A percentile compares a stretch with the other conserved stretches of the same genome.
Evolutionary conservation across 1,140 invertebrate species (phyloP).

Genomic region (Drosophila quadrilineata): DNA sequence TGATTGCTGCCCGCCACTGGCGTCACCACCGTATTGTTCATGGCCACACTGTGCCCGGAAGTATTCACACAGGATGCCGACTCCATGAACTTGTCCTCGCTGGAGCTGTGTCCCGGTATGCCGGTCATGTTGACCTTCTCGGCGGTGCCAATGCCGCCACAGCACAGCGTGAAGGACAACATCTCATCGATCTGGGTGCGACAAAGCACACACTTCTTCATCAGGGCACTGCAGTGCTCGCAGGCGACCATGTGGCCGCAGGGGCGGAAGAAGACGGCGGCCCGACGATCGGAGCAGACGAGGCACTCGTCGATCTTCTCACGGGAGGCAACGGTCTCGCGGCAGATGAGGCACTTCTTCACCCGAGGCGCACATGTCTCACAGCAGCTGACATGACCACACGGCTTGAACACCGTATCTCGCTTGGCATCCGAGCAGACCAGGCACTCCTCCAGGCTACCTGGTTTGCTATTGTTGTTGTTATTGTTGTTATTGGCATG

Average conservation of each 20-base stretch:
- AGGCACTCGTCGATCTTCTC: conserved; percentile 97
- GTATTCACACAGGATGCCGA: conserved; percentile 66
- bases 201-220: conserved; percentile 98
- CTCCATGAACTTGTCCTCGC: conserved; percentile 53
- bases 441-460: conserved; percentile 94
- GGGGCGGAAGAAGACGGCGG: conserved; percentile 94
- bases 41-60: conserved; percentile 69
- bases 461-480: conserved; percentile 70
- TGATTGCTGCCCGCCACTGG: conserved; percentile 52
- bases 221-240: conserved; percentile 93
- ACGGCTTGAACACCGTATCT: conserved; percentile 92
- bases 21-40: conserved; percentile 78
- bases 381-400: conserved; percentile 96
- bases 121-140: conserved; percentile 81
- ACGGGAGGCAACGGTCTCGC: conserved; percentile 89
- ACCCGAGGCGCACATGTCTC: conserved; percentile 94
- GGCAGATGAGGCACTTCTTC: conserved; percentile 97
- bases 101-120: background rate
- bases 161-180: conserved; percentile 87
- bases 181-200: conserved; percentile 92
- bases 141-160: conserved; percentile 83
- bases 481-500: background rate
- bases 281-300: conserved; percentile 96
- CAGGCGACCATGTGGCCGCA: conserved; percentile 98
- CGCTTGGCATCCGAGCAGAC: conserved; percentile 96